phyloP scores from a whole-genome alignment of 2,113 vertebrate genomes.

The Hoplias malabaricus region DNA sequence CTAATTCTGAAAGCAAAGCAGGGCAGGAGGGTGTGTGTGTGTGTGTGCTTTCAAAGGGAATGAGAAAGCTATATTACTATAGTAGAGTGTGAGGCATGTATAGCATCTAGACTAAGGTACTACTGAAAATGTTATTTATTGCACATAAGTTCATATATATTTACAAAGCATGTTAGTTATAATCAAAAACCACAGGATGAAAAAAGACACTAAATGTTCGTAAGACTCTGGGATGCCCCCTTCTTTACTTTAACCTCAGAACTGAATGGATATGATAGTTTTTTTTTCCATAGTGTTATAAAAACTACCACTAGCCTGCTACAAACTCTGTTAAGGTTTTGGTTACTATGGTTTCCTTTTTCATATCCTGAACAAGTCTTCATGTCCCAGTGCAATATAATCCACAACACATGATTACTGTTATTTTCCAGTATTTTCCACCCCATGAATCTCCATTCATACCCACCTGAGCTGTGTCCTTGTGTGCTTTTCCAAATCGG shows the following conservation, averaged over 20 bases:
- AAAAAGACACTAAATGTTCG: too few relatives aligned
- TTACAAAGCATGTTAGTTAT: too few relatives aligned
- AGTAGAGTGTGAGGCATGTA: neutral
- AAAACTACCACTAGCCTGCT: too few relatives aligned
- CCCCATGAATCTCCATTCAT: neutral
- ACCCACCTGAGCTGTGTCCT: too few relatives aligned
- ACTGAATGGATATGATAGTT: neutral
- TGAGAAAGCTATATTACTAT: neutral
- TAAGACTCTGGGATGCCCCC: too few relatives aligned
- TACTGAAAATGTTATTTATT: neutral
- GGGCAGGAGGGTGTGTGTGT: constrained; percentile 41
- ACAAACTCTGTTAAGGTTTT: neutral
- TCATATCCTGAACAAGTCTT: neutral
- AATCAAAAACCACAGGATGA: too few relatives aligned
- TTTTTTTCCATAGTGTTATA: too few relatives aligned
- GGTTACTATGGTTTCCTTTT: neutral
- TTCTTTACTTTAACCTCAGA: neutral
- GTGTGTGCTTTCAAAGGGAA: neutral
- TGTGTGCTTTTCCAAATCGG: neutral
- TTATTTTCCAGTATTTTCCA: neutral
- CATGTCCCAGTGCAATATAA: neutral
- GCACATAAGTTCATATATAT: too few relatives aligned
- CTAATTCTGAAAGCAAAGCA: neutral
- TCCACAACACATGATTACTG: neutral
- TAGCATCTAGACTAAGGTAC: neutral